Evolutionary conservation across 2,888 invertebrate genomes (phyloP).

Genomic region (Kuschelorhynchus macadamiae): DNA sequence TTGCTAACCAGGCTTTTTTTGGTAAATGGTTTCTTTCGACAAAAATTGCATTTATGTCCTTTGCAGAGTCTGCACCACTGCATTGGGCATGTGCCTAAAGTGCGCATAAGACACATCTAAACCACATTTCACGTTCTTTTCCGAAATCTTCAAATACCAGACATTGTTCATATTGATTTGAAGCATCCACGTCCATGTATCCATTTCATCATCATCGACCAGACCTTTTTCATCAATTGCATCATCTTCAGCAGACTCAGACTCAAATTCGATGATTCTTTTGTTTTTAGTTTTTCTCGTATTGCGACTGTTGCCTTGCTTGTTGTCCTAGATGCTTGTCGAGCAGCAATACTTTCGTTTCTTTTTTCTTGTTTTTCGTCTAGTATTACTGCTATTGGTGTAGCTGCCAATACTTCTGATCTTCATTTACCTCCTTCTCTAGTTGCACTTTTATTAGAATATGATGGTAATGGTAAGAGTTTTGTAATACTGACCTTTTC

Average conservation of each 20-base stretch:
- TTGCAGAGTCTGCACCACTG: slow-evolving; percentile 9
- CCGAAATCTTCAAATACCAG: background rate
- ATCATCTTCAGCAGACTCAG: background rate
- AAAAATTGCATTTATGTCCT: background rate
- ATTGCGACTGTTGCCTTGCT: background rate
- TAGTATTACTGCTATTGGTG: slow-evolving; percentile 20
- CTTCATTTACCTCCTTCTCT: background rate
- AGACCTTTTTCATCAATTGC: background rate
- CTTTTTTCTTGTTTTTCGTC: slow-evolving; percentile 24
- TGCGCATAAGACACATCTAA: slow-evolving; percentile 1
- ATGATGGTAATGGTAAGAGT: slow-evolving; percentile 2
- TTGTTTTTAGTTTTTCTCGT: slow-evolving; percentile 3
- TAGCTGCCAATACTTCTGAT: slow-evolving; percentile 22
- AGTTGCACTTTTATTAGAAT: background rate
- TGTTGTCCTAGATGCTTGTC: background rate
- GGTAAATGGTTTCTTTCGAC: background rate
- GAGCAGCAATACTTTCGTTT: slow-evolving; percentile 7
- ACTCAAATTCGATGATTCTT: slow-evolving; percentile 7
- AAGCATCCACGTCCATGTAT: background rate
- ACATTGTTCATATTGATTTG: background rate
- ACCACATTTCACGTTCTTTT: slow-evolving; percentile 6
- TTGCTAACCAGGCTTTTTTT: background rate
- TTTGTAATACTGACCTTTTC: slow-evolving; percentile 1
- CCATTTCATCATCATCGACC: slow-evolving; percentile 6
- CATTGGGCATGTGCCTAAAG: slow-evolving; percentile 9